Evolutionary conservation across 2,113 vertebrate genomes (phyloP), one percentile per base, ranked within the genome.

Genomic region (Camelus dromedarius): DNA sequence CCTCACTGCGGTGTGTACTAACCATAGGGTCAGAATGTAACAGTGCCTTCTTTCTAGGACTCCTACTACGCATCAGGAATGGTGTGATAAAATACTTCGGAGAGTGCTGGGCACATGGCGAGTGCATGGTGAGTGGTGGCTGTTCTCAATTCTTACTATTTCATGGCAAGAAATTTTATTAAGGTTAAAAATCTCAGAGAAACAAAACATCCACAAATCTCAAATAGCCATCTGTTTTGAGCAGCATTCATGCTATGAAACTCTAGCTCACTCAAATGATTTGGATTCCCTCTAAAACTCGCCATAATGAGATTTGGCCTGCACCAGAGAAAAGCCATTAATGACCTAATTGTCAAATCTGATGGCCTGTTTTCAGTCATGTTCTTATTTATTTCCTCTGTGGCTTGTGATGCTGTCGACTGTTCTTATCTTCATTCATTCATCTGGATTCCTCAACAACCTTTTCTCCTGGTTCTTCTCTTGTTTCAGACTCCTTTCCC

Each of bases 181-280:
- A 97, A 93, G 81, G 75, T 93, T 88, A 81, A 96, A 93, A 72
- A 90, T 69, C 70, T 91, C 60, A 46, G 89, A 89, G 48, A 64
- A 96, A 91, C 92, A 83, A 96, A 97, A 85, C 81, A 96, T 93
- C 72, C 76, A 15, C 42, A 84, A 77, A 91, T 92, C 81, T 94
- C 80, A 83, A 66, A 82, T 58, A 94, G 93, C 92, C 95, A 96
- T 96, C 93, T 97, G 97, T 97, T 98, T 89, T 28, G 48, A 96
- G 60, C 67, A 87, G 26, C 22, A 79, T 92, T 96, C 96, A 67
- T 97, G 14, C 48, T 90, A 54, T 85, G 84, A 95, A 97, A 91
- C 73, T 69, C 46, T 64, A 94, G 85, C 86, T 95, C 80, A 73
- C 58, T 81, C 89, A 92, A 95, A 94, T 90, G 88, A 95, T 95